phyloP scores from a whole-genome alignment of 2,113 vertebrate species.

The Oenanthe oenanthe region DNA sequence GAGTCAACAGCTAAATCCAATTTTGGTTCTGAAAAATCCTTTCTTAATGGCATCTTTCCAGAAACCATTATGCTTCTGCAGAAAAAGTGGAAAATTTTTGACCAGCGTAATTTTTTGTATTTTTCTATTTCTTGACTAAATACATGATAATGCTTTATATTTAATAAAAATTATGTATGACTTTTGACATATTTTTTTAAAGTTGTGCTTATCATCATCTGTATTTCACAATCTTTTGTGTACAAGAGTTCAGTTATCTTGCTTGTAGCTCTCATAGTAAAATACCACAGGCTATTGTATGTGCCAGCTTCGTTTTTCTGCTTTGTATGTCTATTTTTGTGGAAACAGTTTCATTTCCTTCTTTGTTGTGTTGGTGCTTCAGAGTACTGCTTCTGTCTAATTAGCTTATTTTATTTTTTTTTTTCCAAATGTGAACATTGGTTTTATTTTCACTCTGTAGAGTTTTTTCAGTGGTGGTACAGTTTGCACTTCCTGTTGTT shows the following conservation, averaged over 20 bases:
- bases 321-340: neutral
- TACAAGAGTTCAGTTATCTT: neutral
- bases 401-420: neutral
- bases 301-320: neutral
- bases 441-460: neutral
- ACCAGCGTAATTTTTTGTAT: neutral
- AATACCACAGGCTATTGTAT: neutral
- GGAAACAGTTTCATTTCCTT: conserved; percentile 31
- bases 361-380: neutral
- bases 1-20: neutral
- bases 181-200: neutral
- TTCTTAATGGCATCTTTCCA: neutral
- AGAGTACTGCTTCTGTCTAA: neutral
- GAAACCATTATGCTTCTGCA: neutral
- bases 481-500: neutral
- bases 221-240: neutral
- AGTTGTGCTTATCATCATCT: neutral
- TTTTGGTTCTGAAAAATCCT: neutral
- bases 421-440: neutral
- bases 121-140: neutral
- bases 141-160: neutral
- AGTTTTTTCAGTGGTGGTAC: neutral
- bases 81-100: neutral
- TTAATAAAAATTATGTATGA: neutral
- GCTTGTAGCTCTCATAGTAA: neutral